Conservation (phyloP, 2,113 vertebrate genomes). For the Syngnathus floridae region DNA sequence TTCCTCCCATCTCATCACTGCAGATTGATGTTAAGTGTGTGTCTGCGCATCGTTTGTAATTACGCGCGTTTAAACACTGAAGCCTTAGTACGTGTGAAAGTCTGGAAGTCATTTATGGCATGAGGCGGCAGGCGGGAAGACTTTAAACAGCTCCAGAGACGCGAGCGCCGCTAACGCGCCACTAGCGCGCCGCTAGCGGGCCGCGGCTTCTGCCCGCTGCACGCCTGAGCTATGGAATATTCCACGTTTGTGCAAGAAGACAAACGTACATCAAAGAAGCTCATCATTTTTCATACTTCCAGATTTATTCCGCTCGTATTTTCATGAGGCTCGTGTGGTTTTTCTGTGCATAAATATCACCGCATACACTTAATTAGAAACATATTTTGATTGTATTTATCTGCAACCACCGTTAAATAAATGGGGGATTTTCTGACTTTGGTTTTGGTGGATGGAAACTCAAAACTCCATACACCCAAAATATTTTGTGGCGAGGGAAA, state of each 20-base stretch:
- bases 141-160: conserved; percentile 56
- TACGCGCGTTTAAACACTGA: conserved; percentile 66
- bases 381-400: conserved; percentile 17
- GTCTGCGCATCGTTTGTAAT: conserved; percentile 66
- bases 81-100: conserved; percentile 69
- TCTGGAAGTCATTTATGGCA: conserved; percentile 71
- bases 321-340: conserved; percentile 31
- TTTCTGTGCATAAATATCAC: conserved; percentile 28
- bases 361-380: conserved; percentile 41
- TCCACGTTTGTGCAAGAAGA: conserved; percentile 34
- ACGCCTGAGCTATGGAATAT: conserved; percentile 41
- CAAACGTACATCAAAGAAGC: conserved; percentile 36
- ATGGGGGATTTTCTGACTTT: conserved; percentile 11
- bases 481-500: conserved; percentile 14
- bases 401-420: conserved; percentile 17
- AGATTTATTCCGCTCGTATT: conserved; percentile 38
- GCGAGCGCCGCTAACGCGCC: conserved; percentile 41
- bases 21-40: conserved; percentile 65
- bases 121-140: conserved; percentile 47
- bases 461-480: conserved; percentile 11
- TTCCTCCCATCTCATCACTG: conserved; percentile 38
- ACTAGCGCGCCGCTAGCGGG: conserved; percentile 43
- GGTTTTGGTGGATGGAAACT: conserved; percentile 1
- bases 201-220: conserved; percentile 36
- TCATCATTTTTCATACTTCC: conserved; percentile 24